phyloP scores from a whole-genome alignment of 2,113 vertebrate species.

The western clawed frog (Xenopus tropicalis) region DNA sequence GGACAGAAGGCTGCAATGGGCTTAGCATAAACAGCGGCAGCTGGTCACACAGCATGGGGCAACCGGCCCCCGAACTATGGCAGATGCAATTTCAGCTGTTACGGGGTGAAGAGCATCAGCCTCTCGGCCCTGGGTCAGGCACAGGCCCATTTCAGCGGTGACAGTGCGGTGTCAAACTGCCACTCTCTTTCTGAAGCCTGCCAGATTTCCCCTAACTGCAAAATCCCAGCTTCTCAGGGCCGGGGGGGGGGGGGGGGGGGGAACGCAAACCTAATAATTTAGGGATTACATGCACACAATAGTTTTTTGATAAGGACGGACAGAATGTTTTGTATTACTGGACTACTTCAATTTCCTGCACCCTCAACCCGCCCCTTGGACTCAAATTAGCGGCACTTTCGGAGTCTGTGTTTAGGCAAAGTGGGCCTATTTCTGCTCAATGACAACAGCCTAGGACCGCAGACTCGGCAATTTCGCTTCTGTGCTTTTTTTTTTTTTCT shows the following conservation, averaged over 20 bases:
- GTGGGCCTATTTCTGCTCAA: not conserved
- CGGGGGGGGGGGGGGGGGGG: slow-evolving; percentile 45
- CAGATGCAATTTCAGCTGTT: slow-evolving; percentile 77
- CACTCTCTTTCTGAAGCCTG: slow-evolving; percentile 60
- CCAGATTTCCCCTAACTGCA: slow-evolving; percentile 44
- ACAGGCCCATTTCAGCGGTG: slow-evolving; percentile 61
- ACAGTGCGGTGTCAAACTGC: slow-evolving; percentile 73
- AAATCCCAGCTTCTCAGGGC: slow-evolving; percentile 45
- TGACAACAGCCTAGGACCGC: no score
- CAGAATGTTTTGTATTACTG: slow-evolving; percentile 19
- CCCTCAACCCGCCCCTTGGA: not conserved
- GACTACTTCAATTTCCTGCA: not conserved
- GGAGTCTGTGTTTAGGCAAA: not conserved
- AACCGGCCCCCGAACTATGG: slow-evolving; percentile 55
- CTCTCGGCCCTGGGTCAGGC: slow-evolving; percentile 66
- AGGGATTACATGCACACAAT: slow-evolving; percentile 36
- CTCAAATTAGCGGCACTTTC: no score
- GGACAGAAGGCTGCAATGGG: slow-evolving; percentile 63
- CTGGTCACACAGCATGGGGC: slow-evolving; percentile 74
- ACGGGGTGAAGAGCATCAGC: slow-evolving; percentile 59
- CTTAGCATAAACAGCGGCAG: slow-evolving; percentile 69
- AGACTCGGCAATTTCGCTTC: not conserved
- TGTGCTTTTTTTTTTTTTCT: no score
- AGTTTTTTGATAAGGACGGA: slow-evolving; percentile 12
- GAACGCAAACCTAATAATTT: slow-evolving; percentile 9